Evolutionary conservation across 2,113 vertebrate species (phyloP), one percentile per base, ranked within the genome.

Genomic region (Rousettus leschenaultii): DNA sequence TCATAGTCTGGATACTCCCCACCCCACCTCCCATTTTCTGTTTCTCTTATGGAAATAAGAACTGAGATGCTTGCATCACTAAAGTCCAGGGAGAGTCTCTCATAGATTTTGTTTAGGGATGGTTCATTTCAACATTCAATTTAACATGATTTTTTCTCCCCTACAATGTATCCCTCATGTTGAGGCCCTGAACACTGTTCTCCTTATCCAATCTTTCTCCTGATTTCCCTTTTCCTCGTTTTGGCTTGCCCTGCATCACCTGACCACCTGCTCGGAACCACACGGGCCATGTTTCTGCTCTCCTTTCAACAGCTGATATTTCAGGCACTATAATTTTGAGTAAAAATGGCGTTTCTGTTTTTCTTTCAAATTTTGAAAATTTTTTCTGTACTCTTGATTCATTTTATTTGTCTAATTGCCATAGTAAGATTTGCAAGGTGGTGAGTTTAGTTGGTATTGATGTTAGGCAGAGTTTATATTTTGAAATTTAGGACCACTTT

Each of bases 1-100:
- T 74, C n/a, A 79, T 26, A 19, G 24, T 38, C n/a, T 65, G 8
- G 7, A 14, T 0, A 18, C 14, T 16, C 1, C 12, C 53, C 14
- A 2, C 45, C 1, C 12, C 14, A 2, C 0, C 1, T 10, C 0
- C 7, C 38, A 7, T 21, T 66, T 24, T 70, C 12, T 5, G 0
- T 9, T 16, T 3, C 7, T 79, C 33, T 65, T 80, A 38, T 55
- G 86, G 33, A 84, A 95, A 75, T 1, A 71, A 28, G 33, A 95
- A 28, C 8, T 51, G 8, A 12, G 6, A 35, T 63, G 43, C 70
- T n/a, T 51, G 35, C 68, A 30, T 86, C n/a, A 66, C 61, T 89
- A 48, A 82, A 79, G 87, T 82, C 19, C 43, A 66, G 40, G 22
- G 43, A 61, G 40, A 89, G 11, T 57, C 28, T 80, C 5, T 70